These are phyloP conservation scores for Engraulis encrasicolus DNA, from an alignment of 2,113 vertebrate genomes.

Conservation along the genomic window DNA sequence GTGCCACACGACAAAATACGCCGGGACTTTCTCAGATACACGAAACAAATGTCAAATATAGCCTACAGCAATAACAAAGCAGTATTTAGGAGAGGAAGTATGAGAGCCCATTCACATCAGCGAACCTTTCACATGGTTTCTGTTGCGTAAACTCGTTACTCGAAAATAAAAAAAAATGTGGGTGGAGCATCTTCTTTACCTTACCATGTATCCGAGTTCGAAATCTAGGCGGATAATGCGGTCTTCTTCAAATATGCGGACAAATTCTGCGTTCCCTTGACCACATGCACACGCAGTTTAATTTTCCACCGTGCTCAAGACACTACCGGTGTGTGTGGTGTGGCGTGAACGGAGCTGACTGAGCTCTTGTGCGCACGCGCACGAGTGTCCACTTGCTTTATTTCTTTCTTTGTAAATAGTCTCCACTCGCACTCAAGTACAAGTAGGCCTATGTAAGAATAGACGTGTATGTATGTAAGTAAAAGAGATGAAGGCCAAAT, in stretches of 20 bases:
- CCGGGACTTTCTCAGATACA: neutral
- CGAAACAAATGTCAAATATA: neutral
- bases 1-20: neutral
- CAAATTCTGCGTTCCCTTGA: neutral
- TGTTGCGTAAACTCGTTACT: neutral
- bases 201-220: slow-evolving; percentile 26
- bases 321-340: slow-evolving; percentile 72
- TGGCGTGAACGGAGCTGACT: slow-evolving; percentile 18
- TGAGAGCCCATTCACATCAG: neutral
- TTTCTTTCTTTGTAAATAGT: neutral
- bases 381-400: neutral
- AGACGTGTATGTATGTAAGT: too few species aligned
- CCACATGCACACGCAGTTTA: slow-evolving; percentile 65
- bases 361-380: slow-evolving; percentile 65
- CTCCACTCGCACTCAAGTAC: too few species aligned
- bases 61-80: neutral
- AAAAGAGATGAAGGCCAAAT: too few species aligned
- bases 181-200: slow-evolving; percentile 11
- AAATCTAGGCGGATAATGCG: neutral
- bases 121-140: neutral
- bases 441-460: too few species aligned
- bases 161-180: neutral
- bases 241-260: neutral
- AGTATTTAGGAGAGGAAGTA: neutral
- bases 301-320: slow-evolving; percentile 57